phyloP scores from a whole-genome alignment of 2,797 vertebrate genomes.

The Moxostoma hubbsi region DNA sequence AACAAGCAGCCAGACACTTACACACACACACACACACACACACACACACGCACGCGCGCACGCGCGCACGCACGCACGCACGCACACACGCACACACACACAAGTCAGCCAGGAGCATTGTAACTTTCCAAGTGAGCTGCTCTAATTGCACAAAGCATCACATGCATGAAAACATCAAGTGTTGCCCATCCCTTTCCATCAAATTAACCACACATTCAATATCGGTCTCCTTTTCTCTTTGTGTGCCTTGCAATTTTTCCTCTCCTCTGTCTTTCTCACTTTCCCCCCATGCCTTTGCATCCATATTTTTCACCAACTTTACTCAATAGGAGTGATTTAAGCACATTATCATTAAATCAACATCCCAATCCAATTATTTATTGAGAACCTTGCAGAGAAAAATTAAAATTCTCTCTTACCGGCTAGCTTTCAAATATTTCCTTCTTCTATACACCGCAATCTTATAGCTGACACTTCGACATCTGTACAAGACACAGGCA shows the following conservation, averaged over 20 bases:
- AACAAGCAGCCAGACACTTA: not conserved
- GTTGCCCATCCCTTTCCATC: slow-evolving; percentile 17
- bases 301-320: slow-evolving; percentile 25
- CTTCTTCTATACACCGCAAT: not conserved
- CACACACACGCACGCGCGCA: too few species aligned
- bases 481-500: slow-evolving; percentile 12
- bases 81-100: not conserved
- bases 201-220: slow-evolving; percentile 24
- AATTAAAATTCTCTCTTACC: slow-evolving; percentile 28
- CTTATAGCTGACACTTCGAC: not conserved
- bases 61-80: not conserved
- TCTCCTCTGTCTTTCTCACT: slow-evolving; percentile 10
- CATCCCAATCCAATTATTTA: not conserved
- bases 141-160: slow-evolving; percentile 36
- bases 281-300: not conserved
- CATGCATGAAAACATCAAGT: not conserved
- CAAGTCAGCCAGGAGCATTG: not conserved
- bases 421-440: slow-evolving; percentile 12
- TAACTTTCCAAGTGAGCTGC: slow-evolving; percentile 22
- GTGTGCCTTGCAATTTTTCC: too few species aligned
- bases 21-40: not conserved
- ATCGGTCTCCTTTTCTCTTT: too few species aligned
- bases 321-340: not conserved
- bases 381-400: slow-evolving; percentile 19
- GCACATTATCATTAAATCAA: not conserved